These are phyloP conservation scores for Formicarius rufipectus DNA, from an alignment of 2,113 vertebrate species.

Conservation along the genomic window DNA sequence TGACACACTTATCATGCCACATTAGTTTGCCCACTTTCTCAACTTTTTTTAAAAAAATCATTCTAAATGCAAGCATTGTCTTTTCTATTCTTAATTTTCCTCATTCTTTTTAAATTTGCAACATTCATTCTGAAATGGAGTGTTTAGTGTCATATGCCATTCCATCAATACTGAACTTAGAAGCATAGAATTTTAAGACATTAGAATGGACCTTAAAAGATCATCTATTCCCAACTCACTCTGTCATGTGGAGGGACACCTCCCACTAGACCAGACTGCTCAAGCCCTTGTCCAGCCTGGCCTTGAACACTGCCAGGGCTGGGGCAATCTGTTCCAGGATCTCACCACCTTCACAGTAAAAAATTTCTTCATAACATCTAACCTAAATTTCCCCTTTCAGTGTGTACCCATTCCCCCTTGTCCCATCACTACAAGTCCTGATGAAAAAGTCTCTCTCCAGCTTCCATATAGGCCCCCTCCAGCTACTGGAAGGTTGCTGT, in stretches of 20 bases:
- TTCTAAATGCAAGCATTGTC: background rate
- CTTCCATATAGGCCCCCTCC: background rate
- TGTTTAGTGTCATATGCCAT: accelerated
- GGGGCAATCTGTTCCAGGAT: background rate
- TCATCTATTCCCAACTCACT: background rate
- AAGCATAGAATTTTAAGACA: background rate
- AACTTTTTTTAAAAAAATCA: too few relatives aligned
- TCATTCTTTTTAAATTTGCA: background rate
- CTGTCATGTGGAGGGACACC: background rate
- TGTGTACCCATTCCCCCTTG: background rate
- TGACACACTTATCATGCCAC: background rate
- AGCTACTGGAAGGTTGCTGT: background rate
- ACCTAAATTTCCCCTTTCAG: background rate
- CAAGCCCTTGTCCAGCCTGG: background rate
- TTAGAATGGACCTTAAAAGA: background rate
- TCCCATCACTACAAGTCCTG: background rate
- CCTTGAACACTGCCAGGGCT: background rate
- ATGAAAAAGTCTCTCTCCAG: background rate
- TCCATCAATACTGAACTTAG: background rate
- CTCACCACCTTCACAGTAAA: background rate
- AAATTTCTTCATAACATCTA: background rate
- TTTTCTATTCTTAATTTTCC: background rate
- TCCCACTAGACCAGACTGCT: background rate
- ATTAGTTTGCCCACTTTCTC: background rate
- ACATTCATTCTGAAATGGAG: background rate